Evolutionary conservation across 2,797 vertebrate species (phyloP).

Genomic region (Artibeus lituratus): DNA sequence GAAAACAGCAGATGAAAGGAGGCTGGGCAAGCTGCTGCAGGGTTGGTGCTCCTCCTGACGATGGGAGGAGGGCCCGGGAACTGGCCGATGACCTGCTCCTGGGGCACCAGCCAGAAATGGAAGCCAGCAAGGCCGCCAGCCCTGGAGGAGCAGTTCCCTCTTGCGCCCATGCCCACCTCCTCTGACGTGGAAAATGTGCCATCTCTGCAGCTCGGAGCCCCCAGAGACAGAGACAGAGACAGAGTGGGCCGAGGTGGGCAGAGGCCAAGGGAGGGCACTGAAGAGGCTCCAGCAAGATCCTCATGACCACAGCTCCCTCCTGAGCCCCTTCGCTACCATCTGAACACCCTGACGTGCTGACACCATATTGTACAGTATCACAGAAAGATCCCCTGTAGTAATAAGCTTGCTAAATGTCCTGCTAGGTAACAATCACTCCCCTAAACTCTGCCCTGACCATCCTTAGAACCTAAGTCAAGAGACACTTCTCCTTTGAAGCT

Average conservation of each 20-base stretch:
- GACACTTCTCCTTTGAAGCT: not conserved
- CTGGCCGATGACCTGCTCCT: rapidly evolving
- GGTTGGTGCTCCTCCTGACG: not conserved
- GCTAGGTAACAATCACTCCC: not conserved
- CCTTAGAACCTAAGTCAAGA: not conserved
- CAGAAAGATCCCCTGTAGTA: not conserved
- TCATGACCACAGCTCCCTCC: not conserved
- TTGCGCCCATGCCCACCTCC: not conserved
- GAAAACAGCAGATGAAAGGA: not conserved
- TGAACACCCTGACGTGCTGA: not conserved
- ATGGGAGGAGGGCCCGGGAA: rapidly evolving
- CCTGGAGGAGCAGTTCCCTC: rapidly evolving
- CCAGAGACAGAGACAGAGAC: not conserved
- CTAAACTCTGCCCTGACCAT: not conserved
- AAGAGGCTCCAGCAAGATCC: not conserved
- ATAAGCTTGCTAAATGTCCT: not conserved
- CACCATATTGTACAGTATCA: not conserved
- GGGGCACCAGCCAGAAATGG: rapidly evolving
- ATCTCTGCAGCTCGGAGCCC: not conserved
- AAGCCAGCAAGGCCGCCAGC: not conserved
- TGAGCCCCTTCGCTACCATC: rapidly evolving
- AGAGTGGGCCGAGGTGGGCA: not conserved
- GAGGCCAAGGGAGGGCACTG: too few relatives aligned
- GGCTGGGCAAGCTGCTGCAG: not conserved
- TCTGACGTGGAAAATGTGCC: not conserved